Evolutionary conservation across 92 coral and sea anemone genomes (phyloP).

Genomic region (Bergia sp.): DNA sequence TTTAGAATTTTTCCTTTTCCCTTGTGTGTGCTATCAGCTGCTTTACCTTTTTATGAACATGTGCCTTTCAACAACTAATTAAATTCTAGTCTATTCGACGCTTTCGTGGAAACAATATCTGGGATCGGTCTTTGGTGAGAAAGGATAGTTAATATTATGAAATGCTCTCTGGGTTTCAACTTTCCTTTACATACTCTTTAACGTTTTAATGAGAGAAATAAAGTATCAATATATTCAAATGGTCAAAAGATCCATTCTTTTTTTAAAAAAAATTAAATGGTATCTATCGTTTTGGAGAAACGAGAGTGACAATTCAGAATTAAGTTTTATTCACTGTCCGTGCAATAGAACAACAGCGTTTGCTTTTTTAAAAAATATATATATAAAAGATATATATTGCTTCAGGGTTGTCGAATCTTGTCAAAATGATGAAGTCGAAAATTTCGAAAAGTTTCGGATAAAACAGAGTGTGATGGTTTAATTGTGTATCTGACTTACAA

Average conservation of each 20-base stretch:
- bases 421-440: no score
- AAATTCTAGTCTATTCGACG: slow-evolving; percentile 25
- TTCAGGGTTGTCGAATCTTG: not conserved
- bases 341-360: not conserved
- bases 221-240: not conserved
- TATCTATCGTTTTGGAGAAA: not conserved
- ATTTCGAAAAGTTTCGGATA: not conserved
- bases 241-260: not conserved
- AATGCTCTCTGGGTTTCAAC: not conserved
- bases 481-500: not conserved
- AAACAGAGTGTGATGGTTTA: not conserved
- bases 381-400: not conserved
- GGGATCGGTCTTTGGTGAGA: slow-evolving; percentile 8
- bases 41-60: not conserved
- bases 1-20: slow-evolving; percentile 14
- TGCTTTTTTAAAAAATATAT: not conserved
- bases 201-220: not conserved
- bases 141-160: not conserved
- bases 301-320: not conserved
- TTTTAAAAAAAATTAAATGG: not conserved
- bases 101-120: not conserved
- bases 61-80: slow-evolving; percentile 28
- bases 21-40: not conserved
- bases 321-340: not conserved
- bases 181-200: not conserved